Conservation (phyloP, 2,797 vertebrate species). For the Pelodytes ibericus region DNA sequence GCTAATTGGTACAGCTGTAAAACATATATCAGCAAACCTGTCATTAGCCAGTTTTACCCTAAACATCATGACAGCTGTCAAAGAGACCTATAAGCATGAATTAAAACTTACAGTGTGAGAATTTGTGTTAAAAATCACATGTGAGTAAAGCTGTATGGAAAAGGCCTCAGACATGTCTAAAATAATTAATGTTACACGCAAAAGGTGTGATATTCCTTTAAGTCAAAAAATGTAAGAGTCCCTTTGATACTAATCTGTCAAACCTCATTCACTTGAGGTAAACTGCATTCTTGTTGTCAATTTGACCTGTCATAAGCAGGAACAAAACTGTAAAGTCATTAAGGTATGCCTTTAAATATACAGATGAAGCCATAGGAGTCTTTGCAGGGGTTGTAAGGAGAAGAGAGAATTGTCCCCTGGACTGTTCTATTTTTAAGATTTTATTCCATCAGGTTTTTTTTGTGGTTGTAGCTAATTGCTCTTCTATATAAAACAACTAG, state of each 20-base stretch:
- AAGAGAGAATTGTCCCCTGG: too few species aligned
- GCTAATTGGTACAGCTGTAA: too few species aligned
- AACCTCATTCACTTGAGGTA: conserved; percentile 2
- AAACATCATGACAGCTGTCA: conserved; percentile 47
- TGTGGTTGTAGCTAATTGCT: too few species aligned
- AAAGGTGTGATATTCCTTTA: conserved; percentile 39
- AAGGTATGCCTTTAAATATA: too few species aligned
- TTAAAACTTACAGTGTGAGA: conserved; percentile 46
- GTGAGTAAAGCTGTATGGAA: conserved; percentile 12
- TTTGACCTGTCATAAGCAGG: too few species aligned
- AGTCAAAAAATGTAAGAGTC: conserved; percentile 4
- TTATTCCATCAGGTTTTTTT: too few species aligned
- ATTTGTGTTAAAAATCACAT: conserved; percentile 44
- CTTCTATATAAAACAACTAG: too few species aligned
- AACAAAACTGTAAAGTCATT: too few species aligned
- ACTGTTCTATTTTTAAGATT: too few species aligned
- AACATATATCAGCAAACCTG: conserved; percentile 16
- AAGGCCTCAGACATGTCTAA: conserved; percentile 21
- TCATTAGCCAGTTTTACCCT: conserved; percentile 14
- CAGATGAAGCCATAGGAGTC: too few species aligned
- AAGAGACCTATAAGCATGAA: conserved; percentile 39
- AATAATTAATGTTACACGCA: conserved; percentile 24
- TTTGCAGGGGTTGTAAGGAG: too few species aligned
- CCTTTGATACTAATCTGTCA: conserved; percentile 29
- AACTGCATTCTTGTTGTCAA: not conserved